phyloP scores from a whole-genome alignment of 2,888 invertebrate genomes.

The Dynastes hyllus region DNA sequence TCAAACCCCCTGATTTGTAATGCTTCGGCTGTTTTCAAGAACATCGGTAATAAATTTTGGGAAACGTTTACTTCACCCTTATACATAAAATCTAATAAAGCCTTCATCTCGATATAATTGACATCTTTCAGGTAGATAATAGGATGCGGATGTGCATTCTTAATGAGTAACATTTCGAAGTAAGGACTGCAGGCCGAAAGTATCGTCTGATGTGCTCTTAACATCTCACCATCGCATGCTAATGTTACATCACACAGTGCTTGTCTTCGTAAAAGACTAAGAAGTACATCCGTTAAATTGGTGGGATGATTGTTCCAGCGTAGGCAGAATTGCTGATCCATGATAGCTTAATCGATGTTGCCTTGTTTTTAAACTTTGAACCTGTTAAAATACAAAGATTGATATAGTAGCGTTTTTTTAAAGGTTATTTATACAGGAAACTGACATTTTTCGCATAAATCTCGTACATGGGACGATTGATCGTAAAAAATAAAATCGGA shows the following conservation, averaged over 20 bases:
- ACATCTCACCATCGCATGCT: constrained; percentile 92
- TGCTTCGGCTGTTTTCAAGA: constrained; percentile 93
- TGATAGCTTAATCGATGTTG: constrained; percentile 15
- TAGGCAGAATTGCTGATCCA: constrained; percentile 90
- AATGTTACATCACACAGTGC: constrained; percentile 94
- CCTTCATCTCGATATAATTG: constrained; percentile 91
- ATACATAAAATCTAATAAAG: constrained; percentile 94
- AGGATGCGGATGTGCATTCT: constrained; percentile 92
- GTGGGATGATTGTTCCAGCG: constrained; percentile 96
- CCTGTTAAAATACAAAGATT: constrained; percentile 49
- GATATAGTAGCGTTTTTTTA: constrained; percentile 15
- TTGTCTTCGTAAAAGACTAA: constrained; percentile 89
- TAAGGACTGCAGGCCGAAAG: constrained; percentile 95
- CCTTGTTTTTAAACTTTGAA: constrained; percentile 44
- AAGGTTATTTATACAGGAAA: constrained; percentile 24
- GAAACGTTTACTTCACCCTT: constrained; percentile 88
- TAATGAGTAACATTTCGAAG: constrained; percentile 93
- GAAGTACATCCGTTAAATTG: constrained; percentile 92
- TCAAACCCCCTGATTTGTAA: constrained; percentile 92
- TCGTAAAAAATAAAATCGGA: constrained; percentile 24
- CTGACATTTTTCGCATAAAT: constrained; percentile 36
- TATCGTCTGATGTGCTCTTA: constrained; percentile 95
- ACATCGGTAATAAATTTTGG: constrained; percentile 91
- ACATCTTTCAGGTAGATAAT: constrained; percentile 96
- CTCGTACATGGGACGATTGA: not conserved